phyloP scores from a whole-genome alignment of 2,113 vertebrate genomes.

The Buteo buteo region DNA sequence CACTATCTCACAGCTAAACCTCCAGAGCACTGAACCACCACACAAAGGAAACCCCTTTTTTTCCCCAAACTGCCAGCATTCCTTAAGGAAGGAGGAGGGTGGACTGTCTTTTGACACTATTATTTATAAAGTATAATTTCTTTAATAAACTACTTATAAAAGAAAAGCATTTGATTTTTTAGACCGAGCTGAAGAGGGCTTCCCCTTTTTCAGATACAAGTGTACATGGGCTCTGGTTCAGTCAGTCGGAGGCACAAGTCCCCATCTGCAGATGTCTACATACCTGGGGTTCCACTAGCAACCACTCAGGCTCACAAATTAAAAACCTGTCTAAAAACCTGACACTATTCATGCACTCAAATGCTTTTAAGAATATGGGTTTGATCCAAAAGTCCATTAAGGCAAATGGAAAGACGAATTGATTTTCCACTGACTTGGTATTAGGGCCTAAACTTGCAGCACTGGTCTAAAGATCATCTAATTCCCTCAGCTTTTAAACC shows the following conservation, averaged over 20 bases:
- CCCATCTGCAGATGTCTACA: background rate
- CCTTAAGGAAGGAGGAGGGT: background rate
- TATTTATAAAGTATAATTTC: background rate
- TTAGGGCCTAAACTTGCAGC: background rate
- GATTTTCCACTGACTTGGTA: slow-evolving; percentile 51
- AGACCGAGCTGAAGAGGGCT: background rate
- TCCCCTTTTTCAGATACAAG: background rate
- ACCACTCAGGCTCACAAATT: background rate
- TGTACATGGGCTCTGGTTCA: background rate
- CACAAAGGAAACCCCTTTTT: background rate
- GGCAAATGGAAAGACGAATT: slow-evolving; percentile 28
- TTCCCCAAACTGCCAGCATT: background rate
- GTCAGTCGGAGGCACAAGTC: background rate
- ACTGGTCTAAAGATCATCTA: background rate
- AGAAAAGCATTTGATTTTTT: background rate
- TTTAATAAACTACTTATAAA: background rate
- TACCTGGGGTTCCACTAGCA: background rate
- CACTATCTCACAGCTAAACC: background rate
- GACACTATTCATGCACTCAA: background rate
- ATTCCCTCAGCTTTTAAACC: background rate
- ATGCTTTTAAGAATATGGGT: slow-evolving; percentile 49
- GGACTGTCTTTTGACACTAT: background rate
- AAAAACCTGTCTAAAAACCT: slow-evolving; percentile 31
- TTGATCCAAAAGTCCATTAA: slow-evolving; percentile 58
- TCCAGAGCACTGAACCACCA: background rate